A percentile compares a stretch with the other conserved stretches of the same genome.
phyloP scores from a whole-genome alignment of 2,888 invertebrate species.

The Papilio protenor region DNA sequence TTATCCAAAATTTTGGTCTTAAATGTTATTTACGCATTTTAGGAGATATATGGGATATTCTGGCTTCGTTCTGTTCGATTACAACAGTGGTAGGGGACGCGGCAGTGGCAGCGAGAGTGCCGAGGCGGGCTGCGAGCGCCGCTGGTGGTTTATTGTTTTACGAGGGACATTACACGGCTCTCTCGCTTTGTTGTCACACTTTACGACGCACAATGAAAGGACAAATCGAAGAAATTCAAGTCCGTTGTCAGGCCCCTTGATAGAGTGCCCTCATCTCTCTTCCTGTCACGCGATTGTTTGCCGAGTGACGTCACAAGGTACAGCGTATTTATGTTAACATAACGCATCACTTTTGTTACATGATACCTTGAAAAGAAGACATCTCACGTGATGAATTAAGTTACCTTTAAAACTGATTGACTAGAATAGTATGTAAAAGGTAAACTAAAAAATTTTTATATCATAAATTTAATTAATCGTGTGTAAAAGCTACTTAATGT shows the following conservation, averaged over 20 bases:
- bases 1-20: background rate
- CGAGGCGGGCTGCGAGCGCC: slow-evolving; percentile 48
- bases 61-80: background rate
- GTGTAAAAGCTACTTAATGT: too few species aligned
- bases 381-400: too few species aligned
- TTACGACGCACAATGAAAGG: slow-evolving; percentile 66
- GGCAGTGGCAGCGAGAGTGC: background rate
- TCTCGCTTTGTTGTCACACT: slow-evolving; percentile 60
- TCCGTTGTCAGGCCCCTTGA: slow-evolving; percentile 69
- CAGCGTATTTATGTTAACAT: slow-evolving; percentile 46
- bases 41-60: too few species aligned
- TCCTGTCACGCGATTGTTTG: slow-evolving; percentile 50
- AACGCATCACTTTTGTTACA: background rate
- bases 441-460: too few species aligned
- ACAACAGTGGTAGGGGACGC: background rate
- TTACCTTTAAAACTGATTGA: too few species aligned
- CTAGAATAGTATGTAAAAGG: too few species aligned
- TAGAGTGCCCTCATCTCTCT: slow-evolving; percentile 72
- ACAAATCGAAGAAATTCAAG: slow-evolving; percentile 69
- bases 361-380: background rate
- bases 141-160: slow-evolving; percentile 82
- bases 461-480: too few species aligned
- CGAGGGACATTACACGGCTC: slow-evolving; percentile 67
- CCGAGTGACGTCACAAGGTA: background rate
- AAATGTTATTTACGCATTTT: too few species aligned